These are phyloP conservation scores for Enteromius unitaeniatus DNA, from an alignment of 2,797 vertebrate genomes.

Conservation along the genomic window DNA sequence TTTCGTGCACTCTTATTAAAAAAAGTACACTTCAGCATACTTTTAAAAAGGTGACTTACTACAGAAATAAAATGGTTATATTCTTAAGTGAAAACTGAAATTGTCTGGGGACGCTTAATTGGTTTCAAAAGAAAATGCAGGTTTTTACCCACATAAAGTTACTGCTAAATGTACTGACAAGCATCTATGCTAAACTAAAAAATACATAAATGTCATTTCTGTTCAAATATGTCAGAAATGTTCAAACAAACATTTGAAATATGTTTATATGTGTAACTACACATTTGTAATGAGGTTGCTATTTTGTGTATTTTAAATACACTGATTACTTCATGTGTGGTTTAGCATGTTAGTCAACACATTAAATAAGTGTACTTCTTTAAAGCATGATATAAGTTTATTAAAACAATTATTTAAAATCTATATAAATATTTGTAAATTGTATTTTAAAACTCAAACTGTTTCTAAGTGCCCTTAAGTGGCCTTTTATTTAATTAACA, in stretches of 20 bases:
- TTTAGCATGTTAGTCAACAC: background rate
- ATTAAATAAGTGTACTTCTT: background rate
- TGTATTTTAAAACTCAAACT: no score
- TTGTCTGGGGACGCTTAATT: background rate
- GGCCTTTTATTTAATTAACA: background rate
- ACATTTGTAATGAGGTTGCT: no score
- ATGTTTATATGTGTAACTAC: no score
- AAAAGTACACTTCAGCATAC: background rate
- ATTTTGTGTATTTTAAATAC: no score
- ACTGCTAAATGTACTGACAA: no score
- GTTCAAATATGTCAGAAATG: no score
- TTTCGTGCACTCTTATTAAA: background rate
- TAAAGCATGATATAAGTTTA: background rate
- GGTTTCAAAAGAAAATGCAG: background rate
- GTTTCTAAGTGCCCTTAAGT: background rate
- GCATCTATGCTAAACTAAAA: no score
- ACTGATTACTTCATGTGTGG: background rate
- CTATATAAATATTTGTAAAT: no score
- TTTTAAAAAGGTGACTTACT: background rate
- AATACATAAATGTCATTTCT: no score
- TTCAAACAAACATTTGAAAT: no score
- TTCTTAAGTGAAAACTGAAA: background rate
- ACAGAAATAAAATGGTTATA: background rate
- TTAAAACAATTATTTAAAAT: background rate
- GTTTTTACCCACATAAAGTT: background rate